Conservation (phyloP, 2,113 vertebrate genomes). For the Trogon melanurus region DNA sequence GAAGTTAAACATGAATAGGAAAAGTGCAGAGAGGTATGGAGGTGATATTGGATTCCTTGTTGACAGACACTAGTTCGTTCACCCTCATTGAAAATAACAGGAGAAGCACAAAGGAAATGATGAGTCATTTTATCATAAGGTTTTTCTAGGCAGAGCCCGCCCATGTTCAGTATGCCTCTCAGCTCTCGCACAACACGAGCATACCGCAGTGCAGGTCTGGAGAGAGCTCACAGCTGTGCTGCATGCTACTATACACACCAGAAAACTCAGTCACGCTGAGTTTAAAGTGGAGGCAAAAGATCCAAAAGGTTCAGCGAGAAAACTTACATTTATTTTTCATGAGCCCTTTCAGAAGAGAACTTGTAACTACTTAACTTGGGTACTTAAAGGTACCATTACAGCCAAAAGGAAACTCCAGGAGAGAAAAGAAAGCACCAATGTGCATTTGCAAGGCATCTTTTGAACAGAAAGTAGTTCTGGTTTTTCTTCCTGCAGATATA, state of each 20-base stretch:
- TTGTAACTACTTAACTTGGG: not conserved
- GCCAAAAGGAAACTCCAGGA: not conserved
- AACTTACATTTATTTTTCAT: not conserved
- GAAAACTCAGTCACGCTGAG: not conserved
- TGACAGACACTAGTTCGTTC: not conserved
- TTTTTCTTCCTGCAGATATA: not conserved
- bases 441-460: not conserved
- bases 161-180: not conserved
- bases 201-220: not conserved
- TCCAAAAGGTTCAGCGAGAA: not conserved
- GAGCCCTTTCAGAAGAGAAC: not conserved
- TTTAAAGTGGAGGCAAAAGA: not conserved
- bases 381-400: not conserved
- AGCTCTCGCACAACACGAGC: fast-evolving
- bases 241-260: not conserved
- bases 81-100: not conserved
- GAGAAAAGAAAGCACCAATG: not conserved
- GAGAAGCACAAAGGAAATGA: not conserved
- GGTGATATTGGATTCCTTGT: not conserved
- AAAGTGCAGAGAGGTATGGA: not conserved
- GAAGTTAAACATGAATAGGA: not conserved
- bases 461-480: not conserved
- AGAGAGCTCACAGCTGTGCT: not conserved
- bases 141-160: not conserved
- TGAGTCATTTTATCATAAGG: not conserved